Percentiles rank a stretch among this genome's conserved stretches.
These are phyloP conservation scores for Protosalanx chinensis DNA, from an alignment of 2,797 vertebrate genomes.

Conservation along the genomic window DNA sequence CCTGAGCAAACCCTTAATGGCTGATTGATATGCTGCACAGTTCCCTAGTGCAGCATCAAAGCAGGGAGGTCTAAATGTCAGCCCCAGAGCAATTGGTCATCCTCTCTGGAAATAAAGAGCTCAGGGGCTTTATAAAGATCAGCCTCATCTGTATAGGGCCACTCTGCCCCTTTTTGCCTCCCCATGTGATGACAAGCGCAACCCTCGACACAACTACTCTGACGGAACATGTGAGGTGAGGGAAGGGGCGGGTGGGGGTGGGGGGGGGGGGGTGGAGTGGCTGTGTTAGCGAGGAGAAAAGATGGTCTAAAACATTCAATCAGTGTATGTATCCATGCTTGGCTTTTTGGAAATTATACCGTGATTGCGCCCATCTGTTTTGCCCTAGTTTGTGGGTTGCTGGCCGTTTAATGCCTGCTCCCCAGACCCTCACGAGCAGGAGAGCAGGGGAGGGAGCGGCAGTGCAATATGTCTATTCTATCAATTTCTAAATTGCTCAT, in stretches of 20 bases:
- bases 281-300: neutral
- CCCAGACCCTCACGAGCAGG: conserved; percentile 35
- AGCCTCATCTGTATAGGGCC: conserved; percentile 39
- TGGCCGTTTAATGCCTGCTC: conserved; percentile 44
- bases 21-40: conserved; percentile 72
- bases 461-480: conserved; percentile 44
- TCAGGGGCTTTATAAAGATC: conserved; percentile 22
- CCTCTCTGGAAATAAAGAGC: conserved; percentile 24
- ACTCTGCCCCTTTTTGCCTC: conserved; percentile 13
- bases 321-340: conserved; percentile 35
- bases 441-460: neutral
- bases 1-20: conserved; percentile 67
- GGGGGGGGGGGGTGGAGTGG: neutral
- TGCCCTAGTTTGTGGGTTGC: conserved; percentile 47
- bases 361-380: conserved; percentile 62
- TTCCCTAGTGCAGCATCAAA: conserved; percentile 61
- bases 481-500: conserved; percentile 63
- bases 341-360: conserved; percentile 51
- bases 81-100: conserved; percentile 37
- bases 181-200: conserved; percentile 38
- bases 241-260: conserved; percentile 26
- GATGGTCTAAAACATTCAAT: conserved; percentile 17
- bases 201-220: conserved; percentile 14
- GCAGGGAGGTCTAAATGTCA: conserved; percentile 61
- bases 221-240: too few relatives aligned